Evolutionary conservation across 2,888 invertebrate species (phyloP).

Genomic region (Himalopsyche anomala): DNA sequence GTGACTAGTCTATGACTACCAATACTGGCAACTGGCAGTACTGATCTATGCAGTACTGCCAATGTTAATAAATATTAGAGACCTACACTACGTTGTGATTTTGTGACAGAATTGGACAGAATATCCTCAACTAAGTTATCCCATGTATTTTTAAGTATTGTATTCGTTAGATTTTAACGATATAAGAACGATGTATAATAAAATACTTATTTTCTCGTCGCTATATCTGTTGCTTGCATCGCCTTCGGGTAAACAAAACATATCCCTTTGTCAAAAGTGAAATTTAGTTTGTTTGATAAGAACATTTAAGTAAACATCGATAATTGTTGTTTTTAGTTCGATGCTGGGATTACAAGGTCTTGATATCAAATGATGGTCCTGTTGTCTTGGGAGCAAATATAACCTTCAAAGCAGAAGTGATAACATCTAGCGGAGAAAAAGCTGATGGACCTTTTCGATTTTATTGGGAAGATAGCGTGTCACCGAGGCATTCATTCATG

Average conservation of each 20-base stretch:
- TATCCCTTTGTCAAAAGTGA: constrained; percentile 10
- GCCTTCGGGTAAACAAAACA: constrained; percentile 2
- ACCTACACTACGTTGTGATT: too few species aligned
- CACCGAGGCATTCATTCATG: background rate
- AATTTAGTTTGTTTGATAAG: background rate
- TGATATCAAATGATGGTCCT: constrained; percentile 80
- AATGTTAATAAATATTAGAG: too few species aligned
- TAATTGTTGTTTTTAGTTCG: constrained; percentile 62
- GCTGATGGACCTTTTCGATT: constrained; percentile 47
- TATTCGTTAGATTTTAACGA: background rate
- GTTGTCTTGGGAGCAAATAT: constrained; percentile 85
- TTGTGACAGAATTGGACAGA: too few species aligned
- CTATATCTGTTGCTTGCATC: background rate
- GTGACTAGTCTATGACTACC: too few species aligned
- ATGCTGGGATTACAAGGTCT: constrained; percentile 71
- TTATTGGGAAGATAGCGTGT: constrained; percentile 46
- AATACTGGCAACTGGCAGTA: too few species aligned
- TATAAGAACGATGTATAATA: background rate
- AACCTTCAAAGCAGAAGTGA: constrained; percentile 81
- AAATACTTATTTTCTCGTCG: background rate
- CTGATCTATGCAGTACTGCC: too few species aligned
- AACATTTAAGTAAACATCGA: background rate
- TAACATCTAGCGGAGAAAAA: constrained; percentile 64
- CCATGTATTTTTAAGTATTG: too few species aligned
- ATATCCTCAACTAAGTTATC: too few species aligned